Conservation (phyloP, 1,140 invertebrate species). For the Argopecten irradians region DNA sequence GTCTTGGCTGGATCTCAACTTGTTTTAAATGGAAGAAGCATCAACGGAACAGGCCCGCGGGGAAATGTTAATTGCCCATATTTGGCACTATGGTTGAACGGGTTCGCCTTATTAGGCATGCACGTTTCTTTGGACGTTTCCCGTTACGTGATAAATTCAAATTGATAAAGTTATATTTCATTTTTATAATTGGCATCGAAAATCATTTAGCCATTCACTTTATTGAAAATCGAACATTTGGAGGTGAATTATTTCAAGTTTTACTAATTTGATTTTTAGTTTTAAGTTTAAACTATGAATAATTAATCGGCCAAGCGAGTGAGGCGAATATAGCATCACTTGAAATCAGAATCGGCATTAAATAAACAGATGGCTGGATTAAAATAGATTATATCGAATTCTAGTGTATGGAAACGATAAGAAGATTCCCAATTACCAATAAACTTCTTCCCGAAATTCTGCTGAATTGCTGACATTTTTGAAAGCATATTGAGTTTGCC, state of each 20-base stretch:
- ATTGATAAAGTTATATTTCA: neutral
- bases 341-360: neutral
- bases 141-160: neutral
- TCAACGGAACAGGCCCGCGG: neutral
- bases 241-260: neutral
- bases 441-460: neutral
- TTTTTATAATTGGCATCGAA: neutral
- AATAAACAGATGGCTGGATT: neutral
- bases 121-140: neutral
- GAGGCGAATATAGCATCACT: neutral
- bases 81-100: neutral
- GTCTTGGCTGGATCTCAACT: neutral
- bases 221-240: neutral
- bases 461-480: neutral
- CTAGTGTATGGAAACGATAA: neutral
- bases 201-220: neutral
- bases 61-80: conserved; percentile 1
- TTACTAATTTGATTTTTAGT: neutral
- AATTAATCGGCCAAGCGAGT: neutral
- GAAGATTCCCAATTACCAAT: neutral
- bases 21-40: neutral
- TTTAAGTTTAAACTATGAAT: neutral
- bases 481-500: neutral
- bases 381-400: neutral
- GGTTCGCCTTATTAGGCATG: neutral